phyloP scores from a whole-genome alignment of 2,113 vertebrate species.

The Myanophis thanlyinensis region DNA sequence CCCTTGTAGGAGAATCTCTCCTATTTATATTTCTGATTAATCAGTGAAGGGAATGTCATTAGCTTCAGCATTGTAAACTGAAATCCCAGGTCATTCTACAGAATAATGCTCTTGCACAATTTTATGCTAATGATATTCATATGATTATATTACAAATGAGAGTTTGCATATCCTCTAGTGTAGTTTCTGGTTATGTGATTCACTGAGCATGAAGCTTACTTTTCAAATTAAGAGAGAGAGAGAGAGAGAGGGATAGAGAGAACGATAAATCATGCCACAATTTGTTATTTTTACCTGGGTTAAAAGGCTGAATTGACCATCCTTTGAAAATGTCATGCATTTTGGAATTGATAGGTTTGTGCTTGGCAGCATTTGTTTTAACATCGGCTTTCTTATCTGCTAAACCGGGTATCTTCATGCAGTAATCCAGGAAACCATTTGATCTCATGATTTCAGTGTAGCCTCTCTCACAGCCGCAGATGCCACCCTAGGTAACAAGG shows the following conservation, averaged over 20 bases:
- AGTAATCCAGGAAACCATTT: conserved; percentile 95
- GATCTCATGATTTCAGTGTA: conserved; percentile 96
- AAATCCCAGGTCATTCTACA: conserved; percentile 14
- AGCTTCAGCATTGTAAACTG: conserved; percentile 24
- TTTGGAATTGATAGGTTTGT: conserved; percentile 87
- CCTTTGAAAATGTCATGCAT: conserved; percentile 90
- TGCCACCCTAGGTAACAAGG: conserved; percentile 79
- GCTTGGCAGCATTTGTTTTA: conserved; percentile 87
- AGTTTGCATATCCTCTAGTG: conserved; percentile 32
- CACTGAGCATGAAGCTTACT: conserved; percentile 45
- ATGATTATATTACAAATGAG: conserved; percentile 23
- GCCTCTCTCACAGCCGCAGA: conserved; percentile 93
- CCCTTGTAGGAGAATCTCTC: conserved; percentile 14
- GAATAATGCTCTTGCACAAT: conserved; percentile 15
- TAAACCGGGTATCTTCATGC: conserved; percentile 89
- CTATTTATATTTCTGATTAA: background rate
- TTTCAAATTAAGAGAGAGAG: conserved; percentile 8
- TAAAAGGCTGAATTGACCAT: conserved; percentile 92
- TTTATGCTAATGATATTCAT: conserved; percentile 26
- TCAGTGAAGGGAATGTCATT: conserved; percentile 43
- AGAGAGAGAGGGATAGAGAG: background rate
- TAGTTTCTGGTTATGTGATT: conserved; percentile 39
- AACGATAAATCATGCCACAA: conserved; percentile 36
- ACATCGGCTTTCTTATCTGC: conserved; percentile 96
- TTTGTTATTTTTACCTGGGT: conserved; percentile 82